Base-by-base conservation (phyloP, 2,797 vertebrate genomes). In the Rhinophrynus dorsalis region DNA sequence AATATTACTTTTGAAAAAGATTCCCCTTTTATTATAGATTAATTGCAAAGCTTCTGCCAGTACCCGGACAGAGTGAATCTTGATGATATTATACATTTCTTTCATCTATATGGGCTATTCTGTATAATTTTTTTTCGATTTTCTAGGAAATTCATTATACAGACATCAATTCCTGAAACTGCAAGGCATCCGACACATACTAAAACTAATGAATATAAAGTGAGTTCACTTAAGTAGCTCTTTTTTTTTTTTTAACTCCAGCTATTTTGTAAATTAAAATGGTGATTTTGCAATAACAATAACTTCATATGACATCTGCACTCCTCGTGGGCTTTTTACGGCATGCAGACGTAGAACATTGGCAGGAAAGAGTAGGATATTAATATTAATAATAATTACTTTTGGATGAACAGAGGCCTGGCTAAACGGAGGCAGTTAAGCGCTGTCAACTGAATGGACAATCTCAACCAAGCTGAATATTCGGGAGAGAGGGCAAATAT, bases 121-220 rank as follows among this genome's bases (percentile, higher is more conserved):
- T 12, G 2, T n/a, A 38, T 9, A 12, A 20, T 33, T 29, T 15
- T 35, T 13, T 10, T 10, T 35, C 17, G n/a, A n/a, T 33, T 32
- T 17, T 44, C 51, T 33, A 21, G 5, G 11, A 27, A 44, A 45
- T 35, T 45, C 29, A 56, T 56, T 56, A 67, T 56, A 26, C 9
- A 21, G 21, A 24, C 23, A 66, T 67, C 15, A 55, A 42, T 42
- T 30, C n/a, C 0, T 21, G 2, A 21, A 48, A 32, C 23, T 7
- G 13, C 33, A 7, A 32, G 6, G 26, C 18, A 6, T 20, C 62
- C 3, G 33, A 37, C 60, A 24, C n/a, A n/a, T 12, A 26, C 38
- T 35, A 56, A 35, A 47, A 44, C n/a, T 26, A 57, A 67, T 57
- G 64, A 67, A 57, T 47, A 67, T 35, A 47, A 55, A 52, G 35